These are phyloP conservation scores for Regulus satrapa DNA, from an alignment of 2,113 vertebrate species.

Conservation along the genomic window DNA sequence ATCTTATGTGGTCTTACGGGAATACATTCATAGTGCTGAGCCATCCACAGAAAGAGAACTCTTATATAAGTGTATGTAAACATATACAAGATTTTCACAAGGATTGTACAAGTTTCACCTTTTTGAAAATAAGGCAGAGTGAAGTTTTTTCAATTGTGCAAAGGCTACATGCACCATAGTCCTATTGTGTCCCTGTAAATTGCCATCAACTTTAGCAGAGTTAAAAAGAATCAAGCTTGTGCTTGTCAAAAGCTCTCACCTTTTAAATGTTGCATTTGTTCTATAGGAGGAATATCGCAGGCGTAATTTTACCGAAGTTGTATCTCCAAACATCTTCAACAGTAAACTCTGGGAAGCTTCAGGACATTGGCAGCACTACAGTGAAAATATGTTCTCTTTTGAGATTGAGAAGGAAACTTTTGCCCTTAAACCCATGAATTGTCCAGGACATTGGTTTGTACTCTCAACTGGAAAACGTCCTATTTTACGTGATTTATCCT, in stretches of 20 bases:
- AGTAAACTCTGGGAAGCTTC: constrained; percentile 92
- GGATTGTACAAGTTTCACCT: neutral
- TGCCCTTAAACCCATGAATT: constrained; percentile 96
- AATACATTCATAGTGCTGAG: neutral
- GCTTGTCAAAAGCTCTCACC: neutral
- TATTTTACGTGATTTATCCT: neutral
- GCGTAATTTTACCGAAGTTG: constrained; percentile 87
- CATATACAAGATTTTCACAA: neutral
- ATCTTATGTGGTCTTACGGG: too few relatives aligned
- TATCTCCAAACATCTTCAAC: constrained; percentile 90
- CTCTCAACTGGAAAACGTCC: neutral
- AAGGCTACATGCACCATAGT: neutral
- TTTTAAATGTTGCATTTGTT: neutral
- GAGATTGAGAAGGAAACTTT: constrained; percentile 88
- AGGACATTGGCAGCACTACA: constrained; percentile 94
- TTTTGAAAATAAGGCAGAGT: neutral
- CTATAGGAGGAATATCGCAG: constrained; percentile 85
- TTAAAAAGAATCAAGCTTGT: neutral
- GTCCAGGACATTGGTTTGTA: constrained; percentile 91
- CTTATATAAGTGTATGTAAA: neutral
- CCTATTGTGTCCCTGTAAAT: neutral
- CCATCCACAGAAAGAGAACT: neutral
- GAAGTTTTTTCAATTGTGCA: neutral
- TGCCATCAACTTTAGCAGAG: fast-evolving
- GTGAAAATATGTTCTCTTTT: constrained; percentile 92